These are phyloP conservation scores for Anagrus nilaparvatae DNA, from an alignment of 1,140 invertebrate species.

Conservation along the genomic window DNA sequence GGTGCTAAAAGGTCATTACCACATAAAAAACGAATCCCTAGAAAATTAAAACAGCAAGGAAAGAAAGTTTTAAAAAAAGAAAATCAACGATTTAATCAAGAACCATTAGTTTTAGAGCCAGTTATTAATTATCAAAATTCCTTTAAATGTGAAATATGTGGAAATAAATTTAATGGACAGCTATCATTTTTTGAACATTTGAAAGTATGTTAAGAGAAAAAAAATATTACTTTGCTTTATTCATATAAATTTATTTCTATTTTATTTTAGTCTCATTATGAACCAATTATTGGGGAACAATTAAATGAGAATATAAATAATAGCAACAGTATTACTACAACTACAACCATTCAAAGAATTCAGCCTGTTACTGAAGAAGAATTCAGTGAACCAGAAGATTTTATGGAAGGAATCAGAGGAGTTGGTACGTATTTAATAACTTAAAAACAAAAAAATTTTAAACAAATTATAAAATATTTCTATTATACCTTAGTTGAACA, in stretches of 20 bases:
- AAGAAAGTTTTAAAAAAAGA: constrained; percentile 32
- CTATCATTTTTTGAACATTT: constrained; percentile 72
- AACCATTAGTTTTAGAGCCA: neutral
- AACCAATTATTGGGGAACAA: constrained; percentile 47
- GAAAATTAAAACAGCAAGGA: constrained; percentile 41
- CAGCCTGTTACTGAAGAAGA: constrained; percentile 45
- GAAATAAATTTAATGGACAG: constrained; percentile 52
- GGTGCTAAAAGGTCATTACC: constrained; percentile 42
- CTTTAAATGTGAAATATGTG: constrained; percentile 61
- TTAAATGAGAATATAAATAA: constrained; percentile 32
- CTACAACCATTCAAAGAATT: constrained; percentile 22
- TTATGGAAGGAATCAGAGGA: constrained; percentile 69
- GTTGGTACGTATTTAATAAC: constrained; percentile 39
- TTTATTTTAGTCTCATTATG: constrained; percentile 53
- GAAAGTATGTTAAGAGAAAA: constrained; percentile 36
- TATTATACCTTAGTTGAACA: constrained; percentile 32
- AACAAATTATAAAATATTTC: constrained; percentile 3
- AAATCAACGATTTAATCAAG: constrained; percentile 15
- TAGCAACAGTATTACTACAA: constrained; percentile 30
- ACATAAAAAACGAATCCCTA: constrained; percentile 48
- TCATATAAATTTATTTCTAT: constrained; percentile 8
- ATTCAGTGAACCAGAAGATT: constrained; percentile 72
- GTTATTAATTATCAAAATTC: constrained; percentile 17
- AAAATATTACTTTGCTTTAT: neutral
- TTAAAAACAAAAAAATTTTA: neutral